These are phyloP conservation scores for Papilio elwesi DNA, from an alignment of 2,888 invertebrate species.

Conservation along the genomic window DNA sequence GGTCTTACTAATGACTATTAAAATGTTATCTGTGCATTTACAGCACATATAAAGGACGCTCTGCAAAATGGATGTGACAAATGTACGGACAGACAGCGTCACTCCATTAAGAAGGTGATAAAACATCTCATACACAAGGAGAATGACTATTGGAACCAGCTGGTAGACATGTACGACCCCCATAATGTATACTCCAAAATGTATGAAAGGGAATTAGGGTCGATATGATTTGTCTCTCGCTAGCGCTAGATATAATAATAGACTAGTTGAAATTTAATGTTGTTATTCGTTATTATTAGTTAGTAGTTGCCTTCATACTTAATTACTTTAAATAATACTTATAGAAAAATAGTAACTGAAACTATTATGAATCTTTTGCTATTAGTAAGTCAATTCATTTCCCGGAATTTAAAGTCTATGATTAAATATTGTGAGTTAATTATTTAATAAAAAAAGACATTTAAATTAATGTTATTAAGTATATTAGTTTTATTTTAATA, in stretches of 20 bases:
- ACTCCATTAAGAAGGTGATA: constrained; percentile 49
- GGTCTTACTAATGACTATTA: constrained; percentile 13
- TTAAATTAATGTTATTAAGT: too few relatives aligned
- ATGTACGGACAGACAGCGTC: constrained; percentile 54
- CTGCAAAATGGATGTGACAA: constrained; percentile 57
- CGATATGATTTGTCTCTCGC: constrained; percentile 34
- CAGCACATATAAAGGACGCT: constrained; percentile 61
- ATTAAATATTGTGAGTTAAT: too few relatives aligned
- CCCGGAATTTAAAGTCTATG: too few relatives aligned
- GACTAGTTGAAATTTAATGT: neutral
- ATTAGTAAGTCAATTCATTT: too few relatives aligned
- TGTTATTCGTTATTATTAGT: too few relatives aligned
- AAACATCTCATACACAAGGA: constrained; percentile 55
- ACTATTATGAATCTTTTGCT: too few relatives aligned
- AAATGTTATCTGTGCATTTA: constrained; percentile 26
- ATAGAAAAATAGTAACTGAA: too few relatives aligned
- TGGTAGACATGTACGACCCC: constrained; percentile 66
- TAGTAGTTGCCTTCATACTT: neutral
- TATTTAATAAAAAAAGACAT: too few relatives aligned
- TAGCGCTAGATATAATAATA: too few relatives aligned
- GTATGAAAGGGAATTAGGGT: constrained; percentile 53
- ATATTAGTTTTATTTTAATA: too few relatives aligned
- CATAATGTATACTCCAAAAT: constrained; percentile 55
- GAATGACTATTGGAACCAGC: constrained; percentile 57
- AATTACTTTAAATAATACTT: neutral